Conservation (phyloP, 2,888 invertebrate species). For the Agrotis ipsilon region DNA sequence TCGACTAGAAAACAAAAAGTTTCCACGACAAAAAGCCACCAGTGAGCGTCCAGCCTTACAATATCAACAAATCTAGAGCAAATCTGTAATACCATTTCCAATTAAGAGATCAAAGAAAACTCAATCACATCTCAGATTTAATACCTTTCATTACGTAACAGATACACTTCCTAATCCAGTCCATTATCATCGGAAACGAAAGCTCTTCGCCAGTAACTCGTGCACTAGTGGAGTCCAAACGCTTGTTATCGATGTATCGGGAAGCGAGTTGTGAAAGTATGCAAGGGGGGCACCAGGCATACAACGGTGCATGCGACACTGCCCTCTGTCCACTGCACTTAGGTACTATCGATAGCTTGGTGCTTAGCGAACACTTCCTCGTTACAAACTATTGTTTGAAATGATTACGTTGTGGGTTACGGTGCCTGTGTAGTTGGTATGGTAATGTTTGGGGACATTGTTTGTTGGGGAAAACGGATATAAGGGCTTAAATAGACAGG, state of each 20-base stretch:
- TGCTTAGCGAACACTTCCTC: slow-evolving; percentile 64
- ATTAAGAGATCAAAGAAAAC: slow-evolving; percentile 19
- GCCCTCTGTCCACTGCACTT: slow-evolving; percentile 85
- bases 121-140: slow-evolving; percentile 27
- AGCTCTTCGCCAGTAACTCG: slow-evolving; percentile 64
- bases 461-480: slow-evolving; percentile 20
- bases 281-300: slow-evolving; percentile 82
- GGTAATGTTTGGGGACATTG: slow-evolving; percentile 28
- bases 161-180: slow-evolving; percentile 55
- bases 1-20: too few relatives aligned
- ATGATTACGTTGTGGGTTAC: slow-evolving; percentile 60
- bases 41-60: neutral
- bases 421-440: slow-evolving; percentile 32
- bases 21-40: too few relatives aligned
- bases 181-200: slow-evolving; percentile 64
- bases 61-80: neutral
- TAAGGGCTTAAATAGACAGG: slow-evolving; percentile 9
- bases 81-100: neutral
- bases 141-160: slow-evolving; percentile 39
- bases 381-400: slow-evolving; percentile 66
- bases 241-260: slow-evolving; percentile 80
- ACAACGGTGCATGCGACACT: slow-evolving; percentile 85
- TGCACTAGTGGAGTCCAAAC: slow-evolving; percentile 72
- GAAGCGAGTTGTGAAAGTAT: slow-evolving; percentile 88
- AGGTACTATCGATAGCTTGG: slow-evolving; percentile 66